Percentiles rank a stretch among this genome's conserved stretches.
These are phyloP conservation scores for Tautogolabrus adspersus DNA, from an alignment of 2,113 vertebrate species.

Conservation along the genomic window DNA sequence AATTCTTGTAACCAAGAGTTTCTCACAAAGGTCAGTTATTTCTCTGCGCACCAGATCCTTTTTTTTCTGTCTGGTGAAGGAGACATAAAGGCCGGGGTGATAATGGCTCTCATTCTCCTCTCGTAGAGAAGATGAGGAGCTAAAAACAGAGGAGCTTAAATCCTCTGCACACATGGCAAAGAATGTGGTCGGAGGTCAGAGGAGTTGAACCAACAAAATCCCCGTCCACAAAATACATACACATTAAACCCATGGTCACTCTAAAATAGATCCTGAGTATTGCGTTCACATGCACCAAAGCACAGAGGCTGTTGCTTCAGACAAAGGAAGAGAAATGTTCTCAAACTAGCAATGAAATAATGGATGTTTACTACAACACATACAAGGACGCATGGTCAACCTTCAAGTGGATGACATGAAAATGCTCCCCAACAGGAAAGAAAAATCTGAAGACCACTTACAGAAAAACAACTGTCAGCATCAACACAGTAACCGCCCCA, in stretches of 20 bases:
- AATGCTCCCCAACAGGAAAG: neutral
- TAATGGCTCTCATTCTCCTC: slow-evolving; percentile 35
- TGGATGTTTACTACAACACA: neutral
- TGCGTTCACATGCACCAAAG: slow-evolving; percentile 1
- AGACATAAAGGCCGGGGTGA: slow-evolving; percentile 10
- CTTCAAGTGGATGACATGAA: neutral
- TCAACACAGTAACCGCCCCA: slow-evolving; percentile 3
- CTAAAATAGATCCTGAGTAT: slow-evolving; percentile 41
- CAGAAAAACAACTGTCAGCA: slow-evolving; percentile 13
- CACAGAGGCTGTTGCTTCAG: slow-evolving; percentile 9
- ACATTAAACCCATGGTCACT: slow-evolving; percentile 61
- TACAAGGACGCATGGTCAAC: neutral
- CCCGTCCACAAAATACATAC: slow-evolving; percentile 41
- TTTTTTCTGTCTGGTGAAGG: slow-evolving; percentile 16
- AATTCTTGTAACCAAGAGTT: too few species aligned
- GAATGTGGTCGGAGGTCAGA: slow-evolving; percentile 54
- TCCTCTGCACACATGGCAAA: slow-evolving; percentile 34
- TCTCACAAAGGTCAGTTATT: neutral
- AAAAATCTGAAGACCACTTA: slow-evolving; percentile 27
- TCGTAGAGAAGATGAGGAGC: slow-evolving; percentile 37
- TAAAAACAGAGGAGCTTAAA: slow-evolving; percentile 61
- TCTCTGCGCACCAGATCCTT: neutral
- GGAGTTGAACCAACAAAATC: slow-evolving; percentile 51
- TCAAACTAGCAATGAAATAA: neutral
- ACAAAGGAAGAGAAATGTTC: neutral